These are phyloP conservation scores for Mormyrops attenuatus DNA, from an alignment of 2,797 vertebrate genomes.

Conservation along the genomic window DNA sequence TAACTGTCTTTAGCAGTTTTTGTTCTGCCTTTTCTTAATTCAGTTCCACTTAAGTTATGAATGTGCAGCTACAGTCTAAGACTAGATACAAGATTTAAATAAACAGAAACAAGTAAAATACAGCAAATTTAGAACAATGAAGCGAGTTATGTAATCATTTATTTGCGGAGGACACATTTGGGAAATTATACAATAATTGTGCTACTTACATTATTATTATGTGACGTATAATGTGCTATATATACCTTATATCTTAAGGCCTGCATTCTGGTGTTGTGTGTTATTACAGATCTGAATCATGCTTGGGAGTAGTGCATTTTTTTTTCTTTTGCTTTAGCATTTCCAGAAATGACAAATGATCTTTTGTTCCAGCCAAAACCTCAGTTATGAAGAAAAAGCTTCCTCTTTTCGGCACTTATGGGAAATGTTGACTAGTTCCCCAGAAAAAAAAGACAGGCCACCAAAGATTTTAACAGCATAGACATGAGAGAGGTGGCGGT, in stretches of 20 bases:
- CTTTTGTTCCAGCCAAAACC: constrained; percentile 21
- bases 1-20: background rate
- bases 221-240: background rate
- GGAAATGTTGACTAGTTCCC: constrained; percentile 23
- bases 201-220: background rate
- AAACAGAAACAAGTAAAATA: background rate
- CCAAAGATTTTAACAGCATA: background rate
- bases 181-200: background rate
- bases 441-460: background rate
- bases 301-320: background rate
- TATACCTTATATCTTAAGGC: background rate
- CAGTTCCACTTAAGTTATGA: background rate
- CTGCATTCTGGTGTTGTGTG: background rate
- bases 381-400: constrained; percentile 16
- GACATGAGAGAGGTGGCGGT: background rate
- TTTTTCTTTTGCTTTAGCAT: background rate
- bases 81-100: background rate
- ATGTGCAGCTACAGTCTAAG: background rate
- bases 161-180: background rate
- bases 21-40: background rate
- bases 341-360: constrained; percentile 13
- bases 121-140: background rate
- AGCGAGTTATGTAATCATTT: background rate
- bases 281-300: background rate
- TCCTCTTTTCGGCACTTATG: constrained; percentile 24